Evolutionary conservation across 2,113 vertebrate genomes (phyloP).

Genomic region (Heterotilapia buettikoferi): DNA sequence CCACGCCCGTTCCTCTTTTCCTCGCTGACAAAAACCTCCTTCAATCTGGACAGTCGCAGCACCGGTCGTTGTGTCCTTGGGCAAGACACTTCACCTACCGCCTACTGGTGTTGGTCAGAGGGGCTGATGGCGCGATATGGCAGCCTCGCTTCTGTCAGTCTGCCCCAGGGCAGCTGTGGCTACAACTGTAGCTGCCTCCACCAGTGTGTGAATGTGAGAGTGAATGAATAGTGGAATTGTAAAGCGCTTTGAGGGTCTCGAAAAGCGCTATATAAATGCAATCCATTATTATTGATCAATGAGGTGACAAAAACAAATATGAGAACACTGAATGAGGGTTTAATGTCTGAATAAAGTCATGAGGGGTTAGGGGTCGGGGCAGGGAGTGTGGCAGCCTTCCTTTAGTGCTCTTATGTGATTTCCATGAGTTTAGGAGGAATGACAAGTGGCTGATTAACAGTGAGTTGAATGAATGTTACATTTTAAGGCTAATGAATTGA

Average conservation of each 20-base stretch:
- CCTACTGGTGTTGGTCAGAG: too few relatives aligned
- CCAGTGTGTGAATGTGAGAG: too few relatives aligned
- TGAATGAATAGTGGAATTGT: too few relatives aligned
- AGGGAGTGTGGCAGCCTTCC: not conserved
- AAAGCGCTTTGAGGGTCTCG: too few relatives aligned
- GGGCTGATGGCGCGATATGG: too few relatives aligned
- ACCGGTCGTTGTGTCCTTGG: too few relatives aligned
- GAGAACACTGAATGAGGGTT: not conserved
- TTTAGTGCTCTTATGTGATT: not conserved
- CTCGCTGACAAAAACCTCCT: conserved; percentile 10
- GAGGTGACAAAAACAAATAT: not conserved
- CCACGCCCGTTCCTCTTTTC: conserved; percentile 42
- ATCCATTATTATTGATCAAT: too few relatives aligned
- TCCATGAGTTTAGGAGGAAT: not conserved
- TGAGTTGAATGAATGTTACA: not conserved
- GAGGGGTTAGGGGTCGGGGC: not conserved
- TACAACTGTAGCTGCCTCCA: too few relatives aligned
- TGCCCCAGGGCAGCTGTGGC: too few relatives aligned
- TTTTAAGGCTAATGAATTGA: not conserved
- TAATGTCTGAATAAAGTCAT: not conserved
- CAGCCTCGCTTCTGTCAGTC: too few relatives aligned
- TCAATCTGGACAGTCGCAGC: not conserved
- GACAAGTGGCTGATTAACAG: not conserved
- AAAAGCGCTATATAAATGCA: too few relatives aligned
- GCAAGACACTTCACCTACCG: too few relatives aligned